Evolutionary conservation across 2,113 vertebrate species (phyloP).

Genomic region (Rostratula benghalensis): DNA sequence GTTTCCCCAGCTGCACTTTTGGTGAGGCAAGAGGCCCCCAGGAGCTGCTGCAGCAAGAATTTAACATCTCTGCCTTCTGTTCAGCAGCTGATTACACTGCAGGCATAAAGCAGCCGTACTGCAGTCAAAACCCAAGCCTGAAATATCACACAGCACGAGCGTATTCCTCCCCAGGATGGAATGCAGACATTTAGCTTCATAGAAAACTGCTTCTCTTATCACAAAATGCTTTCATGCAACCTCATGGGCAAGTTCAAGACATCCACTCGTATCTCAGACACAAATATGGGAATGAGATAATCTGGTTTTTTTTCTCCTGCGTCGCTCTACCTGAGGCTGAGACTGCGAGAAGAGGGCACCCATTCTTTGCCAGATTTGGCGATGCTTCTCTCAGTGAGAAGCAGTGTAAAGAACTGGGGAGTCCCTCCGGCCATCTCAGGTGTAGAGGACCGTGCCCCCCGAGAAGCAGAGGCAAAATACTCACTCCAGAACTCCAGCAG

Average conservation of each 20-base stretch:
- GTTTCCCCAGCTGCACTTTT: background rate
- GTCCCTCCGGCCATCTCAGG: rapidly evolving
- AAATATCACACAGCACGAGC: background rate
- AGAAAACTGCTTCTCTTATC: background rate
- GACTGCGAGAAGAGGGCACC: background rate
- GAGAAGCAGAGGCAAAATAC: rapidly evolving
- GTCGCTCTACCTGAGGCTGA: rapidly evolving
- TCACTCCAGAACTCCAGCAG: background rate
- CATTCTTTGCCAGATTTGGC: background rate
- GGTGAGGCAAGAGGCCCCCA: background rate
- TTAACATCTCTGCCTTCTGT: background rate
- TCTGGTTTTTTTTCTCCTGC: background rate
- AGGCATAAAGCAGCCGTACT: background rate
- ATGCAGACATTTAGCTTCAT: rapidly evolving
- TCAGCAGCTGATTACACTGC: background rate
- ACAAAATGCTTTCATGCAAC: rapidly evolving
- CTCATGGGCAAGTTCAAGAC: background rate
- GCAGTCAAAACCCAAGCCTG: background rate
- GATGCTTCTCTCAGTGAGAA: rapidly evolving
- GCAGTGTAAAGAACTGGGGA: rapidly evolving
- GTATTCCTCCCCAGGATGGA: rapidly evolving
- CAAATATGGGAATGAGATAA: background rate
- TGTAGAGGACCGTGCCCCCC: rapidly evolving
- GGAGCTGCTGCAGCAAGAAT: background rate
- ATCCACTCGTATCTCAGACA: rapidly evolving